Conservation (phyloP, 2,888 invertebrate genomes). For the Tridacna gigas region DNA sequence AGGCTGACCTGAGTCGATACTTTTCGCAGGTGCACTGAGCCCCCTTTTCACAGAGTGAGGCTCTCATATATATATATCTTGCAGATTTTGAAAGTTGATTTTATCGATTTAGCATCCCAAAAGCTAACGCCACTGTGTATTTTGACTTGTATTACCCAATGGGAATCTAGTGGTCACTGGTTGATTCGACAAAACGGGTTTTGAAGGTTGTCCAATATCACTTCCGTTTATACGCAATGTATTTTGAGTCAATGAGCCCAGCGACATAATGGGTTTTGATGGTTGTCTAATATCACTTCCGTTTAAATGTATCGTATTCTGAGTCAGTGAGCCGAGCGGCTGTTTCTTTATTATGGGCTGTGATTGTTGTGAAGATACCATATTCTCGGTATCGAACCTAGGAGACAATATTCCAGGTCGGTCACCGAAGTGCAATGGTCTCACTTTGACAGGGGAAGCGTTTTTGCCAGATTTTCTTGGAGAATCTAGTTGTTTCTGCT, state of each 20-base stretch:
- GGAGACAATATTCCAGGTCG: slow-evolving; percentile 23
- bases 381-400: slow-evolving; percentile 46
- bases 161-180: slow-evolving; percentile 40
- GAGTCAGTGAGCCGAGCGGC: slow-evolving; percentile 52
- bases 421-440: slow-evolving; percentile 13
- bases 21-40: too few species aligned
- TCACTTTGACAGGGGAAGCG: slow-evolving; percentile 30
- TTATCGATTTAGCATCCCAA: too few species aligned
- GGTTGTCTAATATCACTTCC: slow-evolving; percentile 6
- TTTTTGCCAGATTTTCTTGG: slow-evolving; percentile 32
- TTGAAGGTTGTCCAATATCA: slow-evolving; percentile 6
- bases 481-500: slow-evolving; percentile 26
- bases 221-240: slow-evolving; percentile 9
- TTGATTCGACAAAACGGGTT: slow-evolving; percentile 20
- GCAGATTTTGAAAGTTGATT: too few species aligned
- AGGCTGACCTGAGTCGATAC: too few species aligned
- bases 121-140: slow-evolving; percentile 22
- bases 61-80: too few species aligned
- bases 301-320: slow-evolving; percentile 35
- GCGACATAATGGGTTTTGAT: background rate
- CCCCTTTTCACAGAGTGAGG: too few species aligned
- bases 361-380: slow-evolving; percentile 14
- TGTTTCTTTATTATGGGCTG: slow-evolving; percentile 41
- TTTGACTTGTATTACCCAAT: slow-evolving; percentile 37
- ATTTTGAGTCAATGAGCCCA: slow-evolving; percentile 48